A percentile compares a stretch with the other conserved stretches of the same genome.
Evolutionary conservation across 2,888 invertebrate genomes (phyloP).

Genomic region (Loripinus fragilis): DNA sequence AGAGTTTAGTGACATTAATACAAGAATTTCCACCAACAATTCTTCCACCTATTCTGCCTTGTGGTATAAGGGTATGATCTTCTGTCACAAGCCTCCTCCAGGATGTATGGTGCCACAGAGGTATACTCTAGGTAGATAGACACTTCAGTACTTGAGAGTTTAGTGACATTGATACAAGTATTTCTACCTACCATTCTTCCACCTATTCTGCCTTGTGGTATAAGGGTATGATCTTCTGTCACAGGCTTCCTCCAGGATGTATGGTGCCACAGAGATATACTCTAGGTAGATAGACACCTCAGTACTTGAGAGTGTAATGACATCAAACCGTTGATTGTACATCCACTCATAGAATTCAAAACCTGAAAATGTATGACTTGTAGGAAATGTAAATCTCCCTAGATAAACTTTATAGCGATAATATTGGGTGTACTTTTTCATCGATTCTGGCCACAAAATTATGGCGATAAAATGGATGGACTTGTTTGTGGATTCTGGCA

Average conservation of each 20-base stretch:
- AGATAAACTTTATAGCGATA: no score
- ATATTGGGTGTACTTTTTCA: no score
- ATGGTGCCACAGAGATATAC: conserved; percentile 4
- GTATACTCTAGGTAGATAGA: not conserved
- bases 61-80: not conserved
- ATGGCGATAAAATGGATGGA: no score
- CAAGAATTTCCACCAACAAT: not conserved
- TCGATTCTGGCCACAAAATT: no score
- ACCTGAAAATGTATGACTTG: not conserved
- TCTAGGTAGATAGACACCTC: not conserved
- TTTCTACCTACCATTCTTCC: conserved; percentile 10
- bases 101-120: not conserved
- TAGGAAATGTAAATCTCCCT: no score
- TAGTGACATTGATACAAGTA: no score
- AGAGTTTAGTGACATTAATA: not conserved
- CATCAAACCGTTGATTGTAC: not conserved
- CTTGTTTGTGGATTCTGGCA: no score
- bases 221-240: not conserved
- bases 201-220: not conserved
- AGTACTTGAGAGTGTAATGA: not conserved
- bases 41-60: conserved; percentile 2
- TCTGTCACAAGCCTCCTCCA: not conserved
- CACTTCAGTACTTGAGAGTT: not conserved
- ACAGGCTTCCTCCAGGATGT: not conserved
- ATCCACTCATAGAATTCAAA: not conserved